These are phyloP conservation scores for Myotis daubentonii DNA, from an alignment of 2,797 vertebrate genomes.

Conservation along the genomic window DNA sequence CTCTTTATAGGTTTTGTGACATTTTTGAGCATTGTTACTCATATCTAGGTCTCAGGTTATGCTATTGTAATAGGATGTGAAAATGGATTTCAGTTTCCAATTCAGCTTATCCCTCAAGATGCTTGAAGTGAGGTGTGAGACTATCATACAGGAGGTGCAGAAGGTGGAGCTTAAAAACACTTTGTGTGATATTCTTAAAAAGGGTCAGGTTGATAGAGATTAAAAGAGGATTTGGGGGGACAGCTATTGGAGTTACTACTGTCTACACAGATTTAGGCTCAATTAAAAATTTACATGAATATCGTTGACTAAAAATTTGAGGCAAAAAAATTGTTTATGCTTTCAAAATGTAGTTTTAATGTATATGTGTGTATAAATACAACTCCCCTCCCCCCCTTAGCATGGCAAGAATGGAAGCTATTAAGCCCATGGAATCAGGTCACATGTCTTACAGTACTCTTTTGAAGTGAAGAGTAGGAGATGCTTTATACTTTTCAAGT, in stretches of 20 bases:
- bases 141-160: neutral
- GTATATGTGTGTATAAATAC: neutral
- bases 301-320: conserved; percentile 17
- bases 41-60: neutral
- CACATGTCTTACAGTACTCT: neutral
- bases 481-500: neutral
- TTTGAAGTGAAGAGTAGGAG: neutral
- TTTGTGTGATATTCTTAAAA: neutral
- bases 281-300: neutral
- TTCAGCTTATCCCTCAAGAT: neutral
- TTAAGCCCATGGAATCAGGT: neutral
- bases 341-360: conserved; percentile 25
- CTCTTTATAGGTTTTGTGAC: neutral
- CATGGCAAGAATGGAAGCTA: neutral
- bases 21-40: neutral
- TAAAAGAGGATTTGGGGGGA: neutral
- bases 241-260: neutral
- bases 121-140: neutral
- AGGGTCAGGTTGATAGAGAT: neutral
- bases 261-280: neutral
- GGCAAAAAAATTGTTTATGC: neutral
- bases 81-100: conserved; percentile 30
- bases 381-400: neutral
- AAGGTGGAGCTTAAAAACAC: neutral
- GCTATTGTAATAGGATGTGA: neutral